A percentile compares a stretch with the other conserved stretches of the same genome.
phyloP scores from a whole-genome alignment of 2,797 vertebrate genomes.

The Schizopygopsis pylzovi region DNA sequence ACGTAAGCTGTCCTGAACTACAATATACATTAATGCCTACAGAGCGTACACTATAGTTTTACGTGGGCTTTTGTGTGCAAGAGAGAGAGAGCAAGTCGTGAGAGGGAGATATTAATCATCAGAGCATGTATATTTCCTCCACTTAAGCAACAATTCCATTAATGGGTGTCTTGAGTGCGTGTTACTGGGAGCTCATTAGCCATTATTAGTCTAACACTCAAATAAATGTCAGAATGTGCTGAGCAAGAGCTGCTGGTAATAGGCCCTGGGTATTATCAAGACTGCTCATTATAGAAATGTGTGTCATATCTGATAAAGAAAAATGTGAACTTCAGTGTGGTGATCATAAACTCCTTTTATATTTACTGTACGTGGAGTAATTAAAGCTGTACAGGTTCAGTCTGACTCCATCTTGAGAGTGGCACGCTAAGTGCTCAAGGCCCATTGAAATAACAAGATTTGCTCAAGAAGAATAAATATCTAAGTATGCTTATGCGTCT shows the following conservation, averaged over 20 bases:
- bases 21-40: neutral
- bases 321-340: constrained; percentile 34
- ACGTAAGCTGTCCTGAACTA: neutral
- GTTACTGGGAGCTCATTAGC: constrained; percentile 82
- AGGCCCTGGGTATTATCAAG: constrained; percentile 77
- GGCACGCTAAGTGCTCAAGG: constrained; percentile 7
- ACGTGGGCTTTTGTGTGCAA: neutral
- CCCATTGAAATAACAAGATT: constrained; percentile 36
- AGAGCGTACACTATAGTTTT: neutral
- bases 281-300: constrained; percentile 71
- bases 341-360: constrained; percentile 31
- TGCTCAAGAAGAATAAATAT: constrained; percentile 50
- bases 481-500: constrained; percentile 27
- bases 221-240: constrained; percentile 81
- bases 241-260: constrained; percentile 74
- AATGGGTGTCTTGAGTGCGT: constrained; percentile 76
- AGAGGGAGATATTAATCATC: constrained; percentile 44
- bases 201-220: constrained; percentile 82
- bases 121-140: constrained; percentile 60
- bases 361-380: neutral
- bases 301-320: constrained; percentile 47
- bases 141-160: constrained; percentile 76
- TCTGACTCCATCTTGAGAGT: constrained; percentile 19
- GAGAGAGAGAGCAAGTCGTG: neutral
- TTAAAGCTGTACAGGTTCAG: constrained; percentile 24